These are phyloP conservation scores for Parasteatoda tepidariorum DNA, from an alignment of 1,140 invertebrate species.

Conservation along the genomic window DNA sequence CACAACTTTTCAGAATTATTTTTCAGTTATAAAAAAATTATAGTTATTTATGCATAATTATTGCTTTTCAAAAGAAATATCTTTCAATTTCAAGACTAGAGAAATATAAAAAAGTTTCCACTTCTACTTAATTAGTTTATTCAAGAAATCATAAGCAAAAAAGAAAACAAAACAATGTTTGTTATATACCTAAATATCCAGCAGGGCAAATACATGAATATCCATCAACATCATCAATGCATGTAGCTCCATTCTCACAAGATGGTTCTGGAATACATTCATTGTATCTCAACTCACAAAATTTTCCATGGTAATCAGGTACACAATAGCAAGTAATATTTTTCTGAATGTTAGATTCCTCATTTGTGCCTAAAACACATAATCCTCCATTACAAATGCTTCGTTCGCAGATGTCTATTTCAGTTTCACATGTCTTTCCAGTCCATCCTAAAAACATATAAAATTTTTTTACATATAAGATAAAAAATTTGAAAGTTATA, in stretches of 20 bases:
- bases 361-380: slow-evolving; percentile 79
- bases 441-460: slow-evolving; percentile 79
- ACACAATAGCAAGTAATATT: slow-evolving; percentile 87
- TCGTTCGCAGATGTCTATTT: slow-evolving; percentile 84
- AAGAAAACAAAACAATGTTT: background rate
- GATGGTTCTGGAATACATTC: slow-evolving; percentile 82
- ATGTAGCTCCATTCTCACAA: slow-evolving; percentile 91
- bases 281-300: slow-evolving; percentile 88
- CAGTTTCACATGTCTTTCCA: slow-evolving; percentile 85
- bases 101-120: too few relatives aligned
- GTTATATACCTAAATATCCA: slow-evolving; percentile 74
- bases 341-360: slow-evolving; percentile 83
- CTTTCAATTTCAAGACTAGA: too few relatives aligned
- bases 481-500: background rate
- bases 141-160: background rate
- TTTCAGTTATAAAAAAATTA: too few relatives aligned
- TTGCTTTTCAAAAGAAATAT: too few relatives aligned
- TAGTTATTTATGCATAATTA: too few relatives aligned
- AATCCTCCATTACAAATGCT: slow-evolving; percentile 79
- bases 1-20: too few relatives aligned
- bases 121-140: too few relatives aligned
- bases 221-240: slow-evolving; percentile 92
- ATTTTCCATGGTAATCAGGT: slow-evolving; percentile 86
- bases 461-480: slow-evolving; percentile 62
- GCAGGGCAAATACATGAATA: slow-evolving; percentile 93